These are phyloP conservation scores for Gobionotothen gibberifrons DNA, from an alignment of 2,797 vertebrate species.

Conservation along the genomic window DNA sequence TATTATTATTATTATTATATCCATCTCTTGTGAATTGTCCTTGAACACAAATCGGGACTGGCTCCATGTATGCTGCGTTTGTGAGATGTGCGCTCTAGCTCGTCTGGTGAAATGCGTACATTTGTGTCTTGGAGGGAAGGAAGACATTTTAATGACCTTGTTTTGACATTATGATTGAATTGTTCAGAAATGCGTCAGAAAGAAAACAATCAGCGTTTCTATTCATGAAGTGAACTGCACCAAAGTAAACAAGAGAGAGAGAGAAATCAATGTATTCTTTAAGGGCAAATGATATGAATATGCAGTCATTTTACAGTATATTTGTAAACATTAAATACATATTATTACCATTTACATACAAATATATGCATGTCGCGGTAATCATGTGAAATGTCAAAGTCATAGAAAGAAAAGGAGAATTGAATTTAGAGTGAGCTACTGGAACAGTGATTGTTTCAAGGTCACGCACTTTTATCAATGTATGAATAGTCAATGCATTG, in stretches of 20 bases:
- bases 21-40: conserved; percentile 43
- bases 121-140: conserved; percentile 26
- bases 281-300: background rate
- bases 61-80: conserved; percentile 25
- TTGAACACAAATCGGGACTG: conserved; percentile 43
- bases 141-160: conserved; percentile 42
- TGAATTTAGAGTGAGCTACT: conserved; percentile 19
- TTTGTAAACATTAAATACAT: background rate
- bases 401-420: conserved; percentile 4
- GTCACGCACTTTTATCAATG: conserved; percentile 18
- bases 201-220: conserved; percentile 21
- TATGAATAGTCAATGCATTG: conserved; percentile 54
- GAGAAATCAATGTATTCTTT: conserved; percentile 4
- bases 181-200: background rate
- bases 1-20: too few relatives aligned
- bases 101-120: conserved; percentile 25
- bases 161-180: conserved; percentile 26
- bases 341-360: background rate
- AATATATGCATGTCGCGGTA: background rate
- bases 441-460: conserved; percentile 39
- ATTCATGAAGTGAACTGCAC: background rate
- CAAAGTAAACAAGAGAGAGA: background rate
- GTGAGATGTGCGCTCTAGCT: background rate
- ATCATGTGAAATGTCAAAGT: conserved; percentile 25
- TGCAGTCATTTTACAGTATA: background rate